Evolutionary conservation across 1,140 invertebrate species (phyloP).

Genomic region (Hydropsyche tenuis): DNA sequence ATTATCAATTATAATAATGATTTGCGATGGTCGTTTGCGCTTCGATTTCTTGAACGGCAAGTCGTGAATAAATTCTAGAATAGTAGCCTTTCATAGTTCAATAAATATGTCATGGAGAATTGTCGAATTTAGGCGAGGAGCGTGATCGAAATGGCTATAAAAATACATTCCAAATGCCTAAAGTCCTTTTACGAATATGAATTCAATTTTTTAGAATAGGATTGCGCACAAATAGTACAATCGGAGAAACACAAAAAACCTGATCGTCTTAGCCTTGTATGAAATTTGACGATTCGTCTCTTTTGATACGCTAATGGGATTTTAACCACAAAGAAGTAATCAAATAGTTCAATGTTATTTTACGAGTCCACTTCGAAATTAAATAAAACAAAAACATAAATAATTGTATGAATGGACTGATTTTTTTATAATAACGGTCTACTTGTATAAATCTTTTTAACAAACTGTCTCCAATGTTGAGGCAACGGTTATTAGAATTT

Average conservation of each 20-base stretch:
- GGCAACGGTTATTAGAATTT: background rate
- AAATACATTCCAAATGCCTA: background rate
- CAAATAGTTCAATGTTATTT: too few species aligned
- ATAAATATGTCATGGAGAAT: constrained; percentile 24
- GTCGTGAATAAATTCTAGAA: constrained; percentile 16
- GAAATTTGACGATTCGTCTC: background rate
- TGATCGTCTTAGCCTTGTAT: background rate
- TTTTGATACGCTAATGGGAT: background rate
- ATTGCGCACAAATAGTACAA: background rate
- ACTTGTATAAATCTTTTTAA: too few species aligned
- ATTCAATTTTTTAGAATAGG: background rate
- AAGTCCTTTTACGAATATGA: constrained; percentile 3
- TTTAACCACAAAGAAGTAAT: constrained; percentile 2
- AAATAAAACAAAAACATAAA: too few species aligned
- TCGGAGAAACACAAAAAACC: background rate
- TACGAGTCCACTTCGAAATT: too few species aligned
- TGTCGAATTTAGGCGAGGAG: constrained; percentile 2
- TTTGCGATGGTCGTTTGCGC: constrained; percentile 13
- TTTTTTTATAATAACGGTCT: too few species aligned
- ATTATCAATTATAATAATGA: constrained; percentile 27
- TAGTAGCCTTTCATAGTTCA: constrained; percentile 17
- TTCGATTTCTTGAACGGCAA: background rate
- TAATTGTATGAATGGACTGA: too few species aligned
- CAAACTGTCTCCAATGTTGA: too few species aligned
- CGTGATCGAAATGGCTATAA: constrained; percentile 6